Percentiles rank a stretch among this genome's conserved stretches.
Evolutionary conservation across 2,113 vertebrate species (phyloP).

Genomic region (Gobius niger): DNA sequence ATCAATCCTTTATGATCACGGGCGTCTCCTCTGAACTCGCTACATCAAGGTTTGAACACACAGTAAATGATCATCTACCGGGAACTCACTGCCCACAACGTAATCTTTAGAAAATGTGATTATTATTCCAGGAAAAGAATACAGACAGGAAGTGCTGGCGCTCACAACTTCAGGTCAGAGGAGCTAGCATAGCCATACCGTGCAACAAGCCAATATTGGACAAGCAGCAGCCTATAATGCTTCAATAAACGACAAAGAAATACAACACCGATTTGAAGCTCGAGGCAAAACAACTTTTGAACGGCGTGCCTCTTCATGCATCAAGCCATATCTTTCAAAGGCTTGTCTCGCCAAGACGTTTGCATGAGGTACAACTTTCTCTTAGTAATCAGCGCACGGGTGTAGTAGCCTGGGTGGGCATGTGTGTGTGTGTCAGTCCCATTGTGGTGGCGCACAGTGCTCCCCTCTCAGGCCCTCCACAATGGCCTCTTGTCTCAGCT

Average conservation of each 20-base stretch:
- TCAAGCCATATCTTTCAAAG: slow-evolving; percentile 12
- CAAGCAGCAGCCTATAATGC: neutral
- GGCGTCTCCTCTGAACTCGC: too few species aligned
- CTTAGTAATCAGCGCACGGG: slow-evolving; percentile 56
- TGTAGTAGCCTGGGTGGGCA: slow-evolving; percentile 29
- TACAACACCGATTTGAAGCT: neutral
- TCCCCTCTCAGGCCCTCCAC: slow-evolving; percentile 64
- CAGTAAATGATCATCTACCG: too few species aligned
- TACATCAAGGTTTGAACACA: too few species aligned
- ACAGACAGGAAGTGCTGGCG: too few species aligned
- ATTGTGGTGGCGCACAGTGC: slow-evolving; percentile 72
- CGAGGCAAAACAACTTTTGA: neutral
- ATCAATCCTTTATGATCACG: too few species aligned
- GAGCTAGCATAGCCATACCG: too few species aligned
- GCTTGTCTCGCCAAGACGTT: slow-evolving; percentile 11
- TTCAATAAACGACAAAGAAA: neutral
- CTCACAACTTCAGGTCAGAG: too few species aligned
- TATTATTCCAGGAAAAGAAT: too few species aligned
- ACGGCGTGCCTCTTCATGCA: slow-evolving; percentile 12
- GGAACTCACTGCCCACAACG: too few species aligned
- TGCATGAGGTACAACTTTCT: slow-evolving; percentile 45
- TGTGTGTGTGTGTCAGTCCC: slow-evolving; percentile 48
- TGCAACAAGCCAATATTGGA: too few species aligned
- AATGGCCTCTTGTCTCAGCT: slow-evolving; percentile 70
- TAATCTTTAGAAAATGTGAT: too few species aligned